Conservation (phyloP, 2,888 invertebrate species). For the Erpobdella octoculata region DNA sequence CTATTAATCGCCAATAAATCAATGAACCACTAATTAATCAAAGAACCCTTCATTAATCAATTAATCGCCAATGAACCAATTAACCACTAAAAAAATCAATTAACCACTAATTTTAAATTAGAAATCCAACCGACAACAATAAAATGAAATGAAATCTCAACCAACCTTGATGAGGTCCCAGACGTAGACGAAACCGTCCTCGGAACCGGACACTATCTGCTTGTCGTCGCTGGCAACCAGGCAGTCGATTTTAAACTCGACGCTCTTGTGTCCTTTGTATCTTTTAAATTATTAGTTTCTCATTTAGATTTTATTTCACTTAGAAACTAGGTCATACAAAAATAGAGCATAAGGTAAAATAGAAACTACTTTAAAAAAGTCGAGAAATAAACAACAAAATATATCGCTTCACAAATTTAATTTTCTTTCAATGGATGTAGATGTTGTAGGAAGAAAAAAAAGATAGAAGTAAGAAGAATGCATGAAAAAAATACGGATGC, state of each 20-base stretch:
- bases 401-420: no score
- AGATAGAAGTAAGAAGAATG: no score
- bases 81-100: not conserved
- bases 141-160: not conserved
- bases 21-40: no score
- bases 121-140: not conserved
- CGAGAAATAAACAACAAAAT: no score
- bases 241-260: constrained; percentile 78
- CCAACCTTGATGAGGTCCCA: constrained; percentile 76
- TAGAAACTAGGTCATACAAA: not conserved
- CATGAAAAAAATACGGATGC: no score
- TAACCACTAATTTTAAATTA: not conserved
- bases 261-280: constrained; percentile 74
- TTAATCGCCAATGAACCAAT: not conserved
- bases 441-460: no score
- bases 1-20: no score
- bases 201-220: constrained; percentile 79
- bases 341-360: not conserved
- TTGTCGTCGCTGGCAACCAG: constrained; percentile 75
- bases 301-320: not conserved
- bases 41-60: no score
- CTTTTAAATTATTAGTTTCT: constrained; percentile 14
- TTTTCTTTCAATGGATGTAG: no score
- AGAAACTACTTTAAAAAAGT: no score
- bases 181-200: constrained; percentile 72